phyloP scores from a whole-genome alignment of 2,113 vertebrate genomes.

The Laterallus jamaicensis region DNA sequence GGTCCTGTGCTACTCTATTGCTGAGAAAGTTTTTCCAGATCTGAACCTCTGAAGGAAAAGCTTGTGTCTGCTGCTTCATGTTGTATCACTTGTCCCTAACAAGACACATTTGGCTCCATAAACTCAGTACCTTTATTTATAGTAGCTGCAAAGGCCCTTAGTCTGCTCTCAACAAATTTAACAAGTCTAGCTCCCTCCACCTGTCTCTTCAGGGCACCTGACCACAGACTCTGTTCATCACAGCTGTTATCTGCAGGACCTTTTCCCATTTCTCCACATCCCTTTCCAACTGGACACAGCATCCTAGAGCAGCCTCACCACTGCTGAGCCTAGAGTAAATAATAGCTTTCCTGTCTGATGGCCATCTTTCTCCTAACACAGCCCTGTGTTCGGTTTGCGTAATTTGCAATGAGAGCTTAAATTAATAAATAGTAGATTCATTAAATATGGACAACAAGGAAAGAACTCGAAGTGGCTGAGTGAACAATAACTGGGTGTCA shows the following conservation, averaged over 20 bases:
- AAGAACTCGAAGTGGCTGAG: background rate
- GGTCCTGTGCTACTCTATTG: background rate
- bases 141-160: background rate
- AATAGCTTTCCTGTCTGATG: background rate
- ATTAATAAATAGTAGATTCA: background rate
- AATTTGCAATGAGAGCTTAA: background rate
- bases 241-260: background rate
- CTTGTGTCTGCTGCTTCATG: background rate
- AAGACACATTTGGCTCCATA: background rate
- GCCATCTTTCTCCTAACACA: background rate
- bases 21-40: background rate
- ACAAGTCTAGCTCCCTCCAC: background rate
- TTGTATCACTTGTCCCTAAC: background rate
- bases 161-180: background rate
- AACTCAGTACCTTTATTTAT: accelerated
- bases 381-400: background rate
- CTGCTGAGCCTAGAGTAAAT: background rate
- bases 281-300: background rate
- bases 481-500: background rate
- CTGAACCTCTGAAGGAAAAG: background rate
- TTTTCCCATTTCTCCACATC: background rate
- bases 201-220: background rate
- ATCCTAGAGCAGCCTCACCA: background rate
- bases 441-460: background rate
- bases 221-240: background rate